Conservation (phyloP, 1,140 invertebrate genomes). For the Aphelinus atriplicis region DNA sequence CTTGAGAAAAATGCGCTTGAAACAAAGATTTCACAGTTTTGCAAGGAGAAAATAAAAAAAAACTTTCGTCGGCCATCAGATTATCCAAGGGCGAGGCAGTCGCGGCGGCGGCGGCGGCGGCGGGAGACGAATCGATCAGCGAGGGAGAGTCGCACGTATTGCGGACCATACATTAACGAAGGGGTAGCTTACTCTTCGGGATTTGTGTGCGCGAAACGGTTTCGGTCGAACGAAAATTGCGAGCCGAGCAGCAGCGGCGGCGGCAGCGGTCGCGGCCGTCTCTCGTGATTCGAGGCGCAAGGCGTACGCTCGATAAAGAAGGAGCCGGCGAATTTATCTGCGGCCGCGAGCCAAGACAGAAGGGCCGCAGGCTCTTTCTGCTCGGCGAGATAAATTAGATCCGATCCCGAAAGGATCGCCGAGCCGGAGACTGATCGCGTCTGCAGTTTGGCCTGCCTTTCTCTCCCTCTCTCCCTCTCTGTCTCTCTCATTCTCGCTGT, state of each 20-base stretch:
- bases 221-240: constrained; percentile 11
- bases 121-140: no score
- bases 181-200: not conserved
- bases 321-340: constrained; percentile 25
- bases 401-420: constrained; percentile 41
- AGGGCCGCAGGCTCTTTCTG: constrained; percentile 9
- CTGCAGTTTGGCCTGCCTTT: constrained; percentile 18
- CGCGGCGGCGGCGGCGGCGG: no score
- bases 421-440: constrained; percentile 35
- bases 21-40: no score
- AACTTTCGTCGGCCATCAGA: no score
- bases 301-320: not conserved
- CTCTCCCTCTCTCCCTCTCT: no score
- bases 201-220: not conserved
- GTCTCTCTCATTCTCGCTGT: no score
- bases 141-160: no score
- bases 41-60: no score
- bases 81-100: no score
- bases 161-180: no score
- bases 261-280: not conserved
- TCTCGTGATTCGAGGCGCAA: no score
- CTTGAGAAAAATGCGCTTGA: no score
- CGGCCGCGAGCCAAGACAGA: not conserved
- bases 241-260: not conserved
- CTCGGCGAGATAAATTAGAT: constrained; percentile 48